Base-by-base conservation (phyloP, 2,113 vertebrate species). In the Telmatochromis brachygnathus region DNA sequence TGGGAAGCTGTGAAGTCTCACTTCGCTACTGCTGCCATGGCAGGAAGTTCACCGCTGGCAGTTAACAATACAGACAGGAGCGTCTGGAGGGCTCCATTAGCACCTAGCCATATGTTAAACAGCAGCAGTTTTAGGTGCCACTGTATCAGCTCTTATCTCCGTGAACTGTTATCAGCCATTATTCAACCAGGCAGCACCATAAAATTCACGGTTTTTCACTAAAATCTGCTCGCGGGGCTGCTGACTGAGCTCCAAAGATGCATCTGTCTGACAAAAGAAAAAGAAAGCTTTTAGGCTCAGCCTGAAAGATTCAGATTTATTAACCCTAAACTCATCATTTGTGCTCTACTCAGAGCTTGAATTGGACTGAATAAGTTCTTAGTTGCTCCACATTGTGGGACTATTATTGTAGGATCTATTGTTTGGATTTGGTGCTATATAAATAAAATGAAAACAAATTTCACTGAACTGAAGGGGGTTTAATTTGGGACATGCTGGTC, bases 1-100 rank as follows among this genome's bases (percentile, higher is more conserved):
- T 17, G 84, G 92, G 87, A 93, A 88, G 85, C 90, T 87, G 93
- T 88, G 89, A 83, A 91, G 86, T 90, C 89, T 89, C 90, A 85
- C 39, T 17, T 23, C 26, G 70, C 86, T 6, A 77, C 83, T 15
- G 88, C 88, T 10, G 68, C 84, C 60, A 11, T 79, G 82, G 82
- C 70, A 86, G 54, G 77, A 92, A 87, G 93, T 94, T 92, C 85
- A 90, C 68, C n/a, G 83, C 87, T 68, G 88, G 51, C 62, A 79
- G 54, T 90, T 84, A 87, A 92, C 90, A 88, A 84, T 73, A 30
- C 39, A 73, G 88, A 85, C 84, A 84, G 87, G 58, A 89, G 84
- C 23, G 81, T 81, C 87, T 77, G 84, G 60, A 84, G 88, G 90
- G 90, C 89, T 85, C 85, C 88, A 90, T 94, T 91, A 92, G 87